These are phyloP conservation scores for Eustalomyia histrio DNA, from an alignment of 2,888 invertebrate species.

Conservation along the genomic window DNA sequence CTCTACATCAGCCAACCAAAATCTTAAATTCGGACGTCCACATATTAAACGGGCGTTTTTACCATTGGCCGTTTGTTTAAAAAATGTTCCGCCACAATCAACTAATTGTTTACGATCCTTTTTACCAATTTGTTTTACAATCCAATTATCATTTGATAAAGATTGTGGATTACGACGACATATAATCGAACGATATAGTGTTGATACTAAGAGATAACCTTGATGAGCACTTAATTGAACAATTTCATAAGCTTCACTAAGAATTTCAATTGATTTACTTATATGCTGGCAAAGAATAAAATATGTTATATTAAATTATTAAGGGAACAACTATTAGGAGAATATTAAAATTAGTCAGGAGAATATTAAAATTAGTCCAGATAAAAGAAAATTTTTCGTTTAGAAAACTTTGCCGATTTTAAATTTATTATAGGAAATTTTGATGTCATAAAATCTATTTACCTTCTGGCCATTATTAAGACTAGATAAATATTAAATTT, in stretches of 20 bases:
- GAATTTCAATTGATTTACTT: conserved; percentile 89
- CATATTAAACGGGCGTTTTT: conserved; percentile 82
- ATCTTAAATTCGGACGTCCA: conserved; percentile 89
- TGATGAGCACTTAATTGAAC: conserved; percentile 91
- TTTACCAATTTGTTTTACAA: conserved; percentile 89
- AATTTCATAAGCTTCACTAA: conserved; percentile 91
- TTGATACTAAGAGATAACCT: conserved; percentile 88
- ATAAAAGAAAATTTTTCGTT: no score
- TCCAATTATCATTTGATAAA: conserved; percentile 82
- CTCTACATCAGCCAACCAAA: conserved; percentile 88
- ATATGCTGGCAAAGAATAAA: conserved; percentile 83
- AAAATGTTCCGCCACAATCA: conserved; percentile 83
- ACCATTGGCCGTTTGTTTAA: conserved; percentile 67
- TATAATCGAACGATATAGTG: conserved; percentile 89
- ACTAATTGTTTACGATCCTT: conserved; percentile 90
- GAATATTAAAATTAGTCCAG: no score
- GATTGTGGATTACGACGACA: conserved; percentile 82
- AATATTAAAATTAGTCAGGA: no score
- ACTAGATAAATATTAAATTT: no score
- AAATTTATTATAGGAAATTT: no score
- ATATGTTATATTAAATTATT: no score
- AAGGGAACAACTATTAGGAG: no score
- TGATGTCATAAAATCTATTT: no score
- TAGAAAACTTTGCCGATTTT: no score
- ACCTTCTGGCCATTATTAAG: no score